Conservation (phyloP, 2,797 vertebrate species). For the Chloroceryle amazona region DNA sequence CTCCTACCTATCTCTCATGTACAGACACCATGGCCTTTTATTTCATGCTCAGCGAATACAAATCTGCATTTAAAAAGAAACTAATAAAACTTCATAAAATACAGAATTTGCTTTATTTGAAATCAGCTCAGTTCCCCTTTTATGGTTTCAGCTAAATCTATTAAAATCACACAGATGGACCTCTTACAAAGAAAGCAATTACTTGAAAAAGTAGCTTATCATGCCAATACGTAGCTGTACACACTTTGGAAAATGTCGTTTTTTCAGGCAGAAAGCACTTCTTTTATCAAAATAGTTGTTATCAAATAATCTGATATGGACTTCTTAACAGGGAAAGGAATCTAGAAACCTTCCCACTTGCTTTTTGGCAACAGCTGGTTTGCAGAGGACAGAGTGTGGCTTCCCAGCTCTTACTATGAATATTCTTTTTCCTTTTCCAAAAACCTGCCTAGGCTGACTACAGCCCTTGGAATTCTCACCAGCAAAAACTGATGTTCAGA, state of each 20-base stretch:
- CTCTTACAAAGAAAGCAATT: slow-evolving; percentile 46
- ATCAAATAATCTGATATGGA: slow-evolving; percentile 12
- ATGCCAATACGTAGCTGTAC: slow-evolving; percentile 7
- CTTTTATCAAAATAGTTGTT: slow-evolving; percentile 3
- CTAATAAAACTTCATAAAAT: slow-evolving; percentile 25
- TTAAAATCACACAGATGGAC: slow-evolving; percentile 47
- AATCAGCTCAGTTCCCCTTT: background rate
- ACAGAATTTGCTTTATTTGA: slow-evolving; percentile 3
- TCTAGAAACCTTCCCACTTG: background rate
- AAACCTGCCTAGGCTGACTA: background rate
- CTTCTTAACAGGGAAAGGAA: background rate
- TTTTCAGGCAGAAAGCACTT: slow-evolving; percentile 43
- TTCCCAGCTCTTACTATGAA: background rate
- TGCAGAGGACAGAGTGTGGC: background rate
- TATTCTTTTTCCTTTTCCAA: background rate
- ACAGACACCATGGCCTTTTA: slow-evolving; percentile 42
- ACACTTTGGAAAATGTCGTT: slow-evolving; percentile 24
- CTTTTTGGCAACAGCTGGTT: background rate
- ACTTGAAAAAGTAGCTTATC: slow-evolving; percentile 37
- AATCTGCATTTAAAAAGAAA: slow-evolving; percentile 63
- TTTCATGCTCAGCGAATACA: slow-evolving; percentile 33
- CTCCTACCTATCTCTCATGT: slow-evolving; percentile 23
- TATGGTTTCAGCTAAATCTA: slow-evolving; percentile 5
- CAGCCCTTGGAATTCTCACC: background rate
- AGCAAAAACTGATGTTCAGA: background rate